phyloP scores from a whole-genome alignment of 2,113 vertebrate genomes.

The Bubo scandiacus region DNA sequence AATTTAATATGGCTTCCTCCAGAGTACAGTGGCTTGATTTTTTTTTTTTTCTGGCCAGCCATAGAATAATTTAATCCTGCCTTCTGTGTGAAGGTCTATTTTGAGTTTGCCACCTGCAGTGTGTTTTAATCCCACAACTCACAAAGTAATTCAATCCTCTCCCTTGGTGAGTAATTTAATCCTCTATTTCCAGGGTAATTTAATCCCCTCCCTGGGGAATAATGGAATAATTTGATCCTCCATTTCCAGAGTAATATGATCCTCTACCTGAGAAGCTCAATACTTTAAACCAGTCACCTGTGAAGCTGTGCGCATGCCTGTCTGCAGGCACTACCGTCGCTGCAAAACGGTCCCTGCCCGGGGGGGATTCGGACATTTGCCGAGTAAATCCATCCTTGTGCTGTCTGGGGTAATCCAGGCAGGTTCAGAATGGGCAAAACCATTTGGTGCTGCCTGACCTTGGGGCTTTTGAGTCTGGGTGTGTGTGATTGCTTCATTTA shows the following conservation, averaged over 20 bases:
- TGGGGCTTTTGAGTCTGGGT: neutral
- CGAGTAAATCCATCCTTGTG: neutral
- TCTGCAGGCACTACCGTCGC: neutral
- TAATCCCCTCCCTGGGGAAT: slow-evolving; percentile 59
- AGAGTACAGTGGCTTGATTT: neutral
- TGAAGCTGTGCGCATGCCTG: neutral
- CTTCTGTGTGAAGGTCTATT: slow-evolving; percentile 59
- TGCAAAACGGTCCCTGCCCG: accelerated
- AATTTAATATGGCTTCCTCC: slow-evolving; percentile 64
- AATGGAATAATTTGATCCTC: slow-evolving; percentile 62
- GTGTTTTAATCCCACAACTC: slow-evolving; percentile 65
- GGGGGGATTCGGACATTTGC: neutral
- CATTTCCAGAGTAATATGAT: slow-evolving; percentile 48
- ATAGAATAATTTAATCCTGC: slow-evolving; percentile 67
- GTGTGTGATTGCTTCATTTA: neutral
- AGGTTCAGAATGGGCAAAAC: neutral
- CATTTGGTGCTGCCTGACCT: accelerated
- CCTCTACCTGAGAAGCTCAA: slow-evolving; percentile 24
- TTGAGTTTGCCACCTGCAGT: slow-evolving; percentile 50
- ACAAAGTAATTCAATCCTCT: slow-evolving; percentile 64
- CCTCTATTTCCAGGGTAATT: slow-evolving; percentile 69
- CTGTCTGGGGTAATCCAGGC: neutral
- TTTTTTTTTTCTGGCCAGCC: neutral
- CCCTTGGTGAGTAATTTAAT: slow-evolving; percentile 70
- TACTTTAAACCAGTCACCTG: slow-evolving; percentile 21